phyloP scores from a whole-genome alignment of 2,113 vertebrate genomes.

The Hippocampus barbouri region DNA sequence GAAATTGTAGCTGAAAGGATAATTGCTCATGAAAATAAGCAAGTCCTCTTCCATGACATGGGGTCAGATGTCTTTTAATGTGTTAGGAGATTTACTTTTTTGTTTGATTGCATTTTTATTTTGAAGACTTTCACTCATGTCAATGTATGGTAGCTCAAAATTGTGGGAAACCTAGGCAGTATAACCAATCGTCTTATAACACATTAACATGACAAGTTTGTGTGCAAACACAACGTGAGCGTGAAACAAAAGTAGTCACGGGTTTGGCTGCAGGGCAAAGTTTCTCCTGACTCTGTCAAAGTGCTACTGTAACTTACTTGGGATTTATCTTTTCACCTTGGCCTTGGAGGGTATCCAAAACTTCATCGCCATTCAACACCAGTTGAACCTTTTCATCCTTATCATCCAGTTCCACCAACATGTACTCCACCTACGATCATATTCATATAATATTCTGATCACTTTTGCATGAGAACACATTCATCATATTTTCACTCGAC shows the following conservation, averaged over 20 bases:
- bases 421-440: conserved; percentile 89
- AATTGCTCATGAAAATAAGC: no score
- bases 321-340: conserved; percentile 91
- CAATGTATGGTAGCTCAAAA: neutral
- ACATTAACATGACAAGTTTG: neutral
- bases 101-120: neutral
- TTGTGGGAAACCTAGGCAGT: neutral
- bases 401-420: conserved; percentile 89
- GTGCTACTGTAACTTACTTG: conserved; percentile 79
- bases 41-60: no score
- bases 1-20: no score
- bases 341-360: conserved; percentile 88
- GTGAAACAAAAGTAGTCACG: neutral
- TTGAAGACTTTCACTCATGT: neutral
- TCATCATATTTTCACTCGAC: neutral
- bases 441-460: neutral
- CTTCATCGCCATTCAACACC: conserved; percentile 76
- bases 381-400: conserved; percentile 84
- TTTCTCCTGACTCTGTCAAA: neutral
- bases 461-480: neutral
- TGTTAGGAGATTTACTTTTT: no score
- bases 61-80: no score
- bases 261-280: neutral
- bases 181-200: neutral
- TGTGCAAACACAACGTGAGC: neutral